Percentiles rank a stretch among this genome's conserved stretches.
Conservation (phyloP, 2,113 vertebrate genomes). For the Chelonoidis abingdonii region DNA sequence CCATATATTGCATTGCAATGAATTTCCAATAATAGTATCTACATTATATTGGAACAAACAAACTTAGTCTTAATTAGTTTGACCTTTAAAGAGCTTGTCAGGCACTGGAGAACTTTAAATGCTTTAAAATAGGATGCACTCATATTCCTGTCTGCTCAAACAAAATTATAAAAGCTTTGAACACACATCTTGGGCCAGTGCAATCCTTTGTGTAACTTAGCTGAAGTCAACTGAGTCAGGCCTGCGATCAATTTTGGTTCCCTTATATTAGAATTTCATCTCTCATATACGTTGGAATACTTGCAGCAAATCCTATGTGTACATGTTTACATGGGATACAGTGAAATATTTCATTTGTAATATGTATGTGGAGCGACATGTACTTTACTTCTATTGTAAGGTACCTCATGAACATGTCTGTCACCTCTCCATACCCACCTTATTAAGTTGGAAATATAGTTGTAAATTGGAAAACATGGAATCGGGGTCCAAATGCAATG, state of each 20-base stretch:
- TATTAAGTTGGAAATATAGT: background rate
- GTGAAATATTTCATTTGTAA: background rate
- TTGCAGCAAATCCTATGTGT: background rate
- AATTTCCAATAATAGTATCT: constrained; percentile 79
- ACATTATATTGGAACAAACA: constrained; percentile 75
- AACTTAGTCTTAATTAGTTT: constrained; percentile 80
- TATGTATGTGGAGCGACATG: background rate
- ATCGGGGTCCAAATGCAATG: background rate
- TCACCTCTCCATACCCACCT: background rate
- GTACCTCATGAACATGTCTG: background rate
- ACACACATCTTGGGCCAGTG: background rate
- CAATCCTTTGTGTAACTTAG: background rate
- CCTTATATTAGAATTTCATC: accelerated
- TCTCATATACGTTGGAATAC: accelerated
- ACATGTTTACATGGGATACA: background rate
- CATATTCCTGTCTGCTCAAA: constrained; percentile 34
- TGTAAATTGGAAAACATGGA: background rate
- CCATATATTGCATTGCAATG: constrained; percentile 56
- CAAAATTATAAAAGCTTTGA: constrained; percentile 33
- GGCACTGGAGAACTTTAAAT: constrained; percentile 70
- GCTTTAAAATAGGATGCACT: constrained; percentile 50
- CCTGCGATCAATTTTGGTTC: background rate
- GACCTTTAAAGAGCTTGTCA: constrained; percentile 81
- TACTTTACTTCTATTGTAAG: background rate
- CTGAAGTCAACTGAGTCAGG: background rate